phyloP scores from a whole-genome alignment of 2,797 vertebrate species.

The Etheostoma nigrum region DNA sequence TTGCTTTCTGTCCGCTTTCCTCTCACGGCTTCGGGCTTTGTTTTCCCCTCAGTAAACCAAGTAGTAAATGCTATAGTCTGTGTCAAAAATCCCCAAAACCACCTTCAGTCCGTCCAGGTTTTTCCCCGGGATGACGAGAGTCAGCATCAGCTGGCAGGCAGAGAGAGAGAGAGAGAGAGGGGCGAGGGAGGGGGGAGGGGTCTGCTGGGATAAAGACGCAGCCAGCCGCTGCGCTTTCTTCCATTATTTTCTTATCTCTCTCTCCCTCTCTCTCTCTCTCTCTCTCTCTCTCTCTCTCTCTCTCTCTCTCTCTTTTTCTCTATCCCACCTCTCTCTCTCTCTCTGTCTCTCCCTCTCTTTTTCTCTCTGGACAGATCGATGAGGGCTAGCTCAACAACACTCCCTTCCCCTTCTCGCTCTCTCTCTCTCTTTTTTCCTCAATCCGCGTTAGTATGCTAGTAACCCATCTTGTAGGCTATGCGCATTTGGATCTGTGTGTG shows the following conservation, averaged over 20 bases:
- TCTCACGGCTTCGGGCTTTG: not conserved
- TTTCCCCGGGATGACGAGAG: slow-evolving; percentile 31
- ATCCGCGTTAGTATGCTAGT: too few species aligned
- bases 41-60: slow-evolving; percentile 1
- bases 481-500: not conserved
- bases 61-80: not conserved
- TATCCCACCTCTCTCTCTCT: not conserved
- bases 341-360: slow-evolving; percentile 4
- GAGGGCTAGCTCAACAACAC: slow-evolving; percentile 20
- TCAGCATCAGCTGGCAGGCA: slow-evolving; percentile 60
- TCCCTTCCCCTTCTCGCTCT: not conserved
- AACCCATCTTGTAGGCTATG: too few species aligned
- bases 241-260: not conserved
- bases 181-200: slow-evolving; percentile 25
- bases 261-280: not conserved
- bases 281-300: not conserved
- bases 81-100: slow-evolving; percentile 3
- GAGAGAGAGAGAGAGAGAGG: not conserved
- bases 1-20: not conserved
- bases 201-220: slow-evolving; percentile 53
- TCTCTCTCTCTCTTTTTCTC: not conserved
- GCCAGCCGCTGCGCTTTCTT: slow-evolving; percentile 28
- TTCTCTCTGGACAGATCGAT: slow-evolving; percentile 40
- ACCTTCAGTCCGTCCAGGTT: slow-evolving; percentile 20
- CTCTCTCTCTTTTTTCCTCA: too few species aligned